phyloP scores from a whole-genome alignment of 2,797 vertebrate genomes.

The Galago senegalensis region DNA sequence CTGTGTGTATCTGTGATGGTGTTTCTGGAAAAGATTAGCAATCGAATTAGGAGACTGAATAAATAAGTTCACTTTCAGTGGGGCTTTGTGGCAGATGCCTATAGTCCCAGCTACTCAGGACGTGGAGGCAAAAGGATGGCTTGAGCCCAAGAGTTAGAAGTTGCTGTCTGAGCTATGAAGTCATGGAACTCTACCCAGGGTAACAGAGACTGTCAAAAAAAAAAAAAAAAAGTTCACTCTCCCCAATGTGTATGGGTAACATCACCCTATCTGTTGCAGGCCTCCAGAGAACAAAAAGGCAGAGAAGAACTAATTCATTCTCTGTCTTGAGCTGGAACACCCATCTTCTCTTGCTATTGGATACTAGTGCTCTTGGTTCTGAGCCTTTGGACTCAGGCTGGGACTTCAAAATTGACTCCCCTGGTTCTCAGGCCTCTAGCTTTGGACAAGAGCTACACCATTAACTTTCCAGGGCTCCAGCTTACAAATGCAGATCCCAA shows the following conservation, averaged over 20 bases:
- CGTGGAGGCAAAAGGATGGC: too few relatives aligned
- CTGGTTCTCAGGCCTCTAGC: background rate
- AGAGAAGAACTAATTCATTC: background rate
- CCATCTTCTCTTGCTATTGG: background rate
- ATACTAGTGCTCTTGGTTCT: background rate
- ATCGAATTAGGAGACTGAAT: background rate
- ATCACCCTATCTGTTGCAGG: background rate
- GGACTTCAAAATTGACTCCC: background rate
- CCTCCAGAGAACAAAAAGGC: background rate
- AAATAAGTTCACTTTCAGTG: background rate
- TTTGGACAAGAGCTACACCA: background rate
- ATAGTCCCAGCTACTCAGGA: too few relatives aligned
- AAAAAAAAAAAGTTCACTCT: too few relatives aligned
- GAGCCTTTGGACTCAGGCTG: background rate
- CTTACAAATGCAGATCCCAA: background rate
- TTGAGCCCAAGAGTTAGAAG: too few relatives aligned
- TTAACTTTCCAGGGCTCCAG: background rate
- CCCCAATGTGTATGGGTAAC: background rate
- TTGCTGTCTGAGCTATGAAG: too few relatives aligned
- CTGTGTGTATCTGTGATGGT: background rate
- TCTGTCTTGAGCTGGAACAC: background rate
- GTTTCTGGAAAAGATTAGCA: background rate
- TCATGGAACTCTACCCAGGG: too few relatives aligned
- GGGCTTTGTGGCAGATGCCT: too few relatives aligned
- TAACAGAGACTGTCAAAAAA: too few relatives aligned